A percentile compares a stretch with the other conserved stretches of the same genome.
phyloP scores from a whole-genome alignment of 2,113 vertebrate species.

The Nannospalax galili region DNA sequence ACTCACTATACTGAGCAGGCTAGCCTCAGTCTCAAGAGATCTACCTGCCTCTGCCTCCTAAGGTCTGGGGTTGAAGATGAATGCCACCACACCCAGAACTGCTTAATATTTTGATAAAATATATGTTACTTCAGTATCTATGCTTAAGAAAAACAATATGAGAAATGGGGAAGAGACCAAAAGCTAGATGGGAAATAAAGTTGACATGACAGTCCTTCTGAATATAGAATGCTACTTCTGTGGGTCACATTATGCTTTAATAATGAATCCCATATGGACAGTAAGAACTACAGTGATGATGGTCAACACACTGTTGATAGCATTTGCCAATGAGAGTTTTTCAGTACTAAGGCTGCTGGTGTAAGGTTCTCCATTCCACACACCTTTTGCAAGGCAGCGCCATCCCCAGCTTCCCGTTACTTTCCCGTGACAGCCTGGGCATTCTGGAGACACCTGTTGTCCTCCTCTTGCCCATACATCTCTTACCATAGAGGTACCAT shows the following conservation, averaged over 20 bases:
- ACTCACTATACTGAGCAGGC: too few species aligned
- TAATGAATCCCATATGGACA: background rate
- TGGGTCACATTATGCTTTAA: background rate
- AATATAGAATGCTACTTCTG: background rate
- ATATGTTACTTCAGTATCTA: background rate
- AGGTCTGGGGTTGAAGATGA: too few species aligned
- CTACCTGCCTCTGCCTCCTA: too few species aligned
- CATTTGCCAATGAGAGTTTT: background rate
- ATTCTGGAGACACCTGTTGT: background rate
- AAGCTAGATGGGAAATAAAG: background rate
- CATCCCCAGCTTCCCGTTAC: background rate
- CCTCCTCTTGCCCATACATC: background rate
- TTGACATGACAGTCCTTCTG: background rate
- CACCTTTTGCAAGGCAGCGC: too few species aligned
- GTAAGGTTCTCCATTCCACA: too few species aligned
- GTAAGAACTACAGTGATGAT: background rate
- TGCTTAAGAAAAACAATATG: background rate
- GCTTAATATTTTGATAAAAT: background rate
- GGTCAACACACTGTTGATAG: background rate
- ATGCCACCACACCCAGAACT: too few species aligned
- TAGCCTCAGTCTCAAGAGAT: too few species aligned
- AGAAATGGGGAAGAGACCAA: background rate
- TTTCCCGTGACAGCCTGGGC: background rate
- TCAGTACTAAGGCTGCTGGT: too few species aligned
- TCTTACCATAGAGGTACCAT: background rate